phyloP scores from a whole-genome alignment of 2,113 vertebrate genomes.

The Arvicanthis niloticus region DNA sequence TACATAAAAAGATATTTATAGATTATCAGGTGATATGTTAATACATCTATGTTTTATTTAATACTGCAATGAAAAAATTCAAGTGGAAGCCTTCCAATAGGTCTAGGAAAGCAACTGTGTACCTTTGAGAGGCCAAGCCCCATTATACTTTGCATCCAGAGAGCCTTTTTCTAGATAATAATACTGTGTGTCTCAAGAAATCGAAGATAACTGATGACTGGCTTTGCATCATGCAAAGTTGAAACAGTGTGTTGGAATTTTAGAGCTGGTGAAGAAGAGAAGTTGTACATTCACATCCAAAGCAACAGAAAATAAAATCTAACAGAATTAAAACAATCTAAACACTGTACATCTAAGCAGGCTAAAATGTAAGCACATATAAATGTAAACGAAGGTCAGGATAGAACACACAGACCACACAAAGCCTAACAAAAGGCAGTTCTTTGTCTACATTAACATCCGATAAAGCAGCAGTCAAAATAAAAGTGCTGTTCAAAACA shows the following conservation, averaged over 20 bases:
- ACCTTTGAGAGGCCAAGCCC: not conserved
- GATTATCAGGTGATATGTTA: not conserved
- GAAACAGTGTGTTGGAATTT: not conserved
- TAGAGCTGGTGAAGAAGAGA: not conserved
- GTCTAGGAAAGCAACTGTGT: not conserved
- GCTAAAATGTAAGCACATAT: not conserved
- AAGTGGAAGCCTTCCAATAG: not conserved
- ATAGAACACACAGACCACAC: not conserved
- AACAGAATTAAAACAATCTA: not conserved
- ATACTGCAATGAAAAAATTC: not conserved
- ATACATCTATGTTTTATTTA: not conserved
- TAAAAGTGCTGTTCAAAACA: constrained; percentile 6
- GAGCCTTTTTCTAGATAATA: not conserved
- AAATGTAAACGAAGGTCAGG: not conserved
- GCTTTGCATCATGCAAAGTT: not conserved
- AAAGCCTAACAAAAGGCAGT: not conserved
- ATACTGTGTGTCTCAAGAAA: no score
- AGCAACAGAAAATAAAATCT: not conserved
- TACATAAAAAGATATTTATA: not conserved
- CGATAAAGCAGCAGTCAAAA: not conserved
- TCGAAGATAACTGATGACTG: not conserved
- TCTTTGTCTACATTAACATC: not conserved
- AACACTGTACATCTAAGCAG: not conserved
- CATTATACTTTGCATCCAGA: not conserved
- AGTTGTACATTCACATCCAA: not conserved